Evolutionary conservation across 1,140 invertebrate genomes (phyloP), one percentile per base, ranked within the genome.

Genomic region (Drosophila sucinea): DNA sequence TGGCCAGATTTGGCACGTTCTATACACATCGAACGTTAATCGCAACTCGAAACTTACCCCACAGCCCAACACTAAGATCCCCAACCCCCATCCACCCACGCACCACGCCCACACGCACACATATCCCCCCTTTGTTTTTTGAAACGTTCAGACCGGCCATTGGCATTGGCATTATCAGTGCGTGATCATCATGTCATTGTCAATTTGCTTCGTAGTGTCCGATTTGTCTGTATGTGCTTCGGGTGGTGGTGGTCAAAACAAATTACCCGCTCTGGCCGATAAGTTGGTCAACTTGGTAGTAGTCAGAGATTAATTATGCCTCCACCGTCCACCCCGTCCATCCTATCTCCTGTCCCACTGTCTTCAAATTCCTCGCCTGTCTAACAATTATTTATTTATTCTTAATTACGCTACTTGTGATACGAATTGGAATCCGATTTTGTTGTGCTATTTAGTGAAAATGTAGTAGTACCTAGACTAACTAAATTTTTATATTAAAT

Each of bases 131-230:
- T 30, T 23, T 25, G 5, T 41, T 4, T n/a, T 2, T 41, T 47
- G 0, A 8, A 17, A 30, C 30, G 30, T 4, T 4, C 40, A 2
- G 40, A n/a, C 44, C 4, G 57, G 56, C 57, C 63, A 58, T 68
- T 61, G 62, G 55, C 63, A 57, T 70, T 63, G 65, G 33, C 83
- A 82, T 65, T 82, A 86, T 86, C 83, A 82, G 70, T 77, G 76
- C 76, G 57, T 71, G 83, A 87, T 86, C 83, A 70, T 79, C 76
- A 61, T 69, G 63, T 71, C 72, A 66, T 84, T 79, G 68, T 76
- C 67, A 86, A 82, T 81, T 75, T 54, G 68, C 70, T 74, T 70
- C 57, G 64, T 81, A 65, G 67, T 65, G 67, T 60, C 68, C 64
- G 60, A 57, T 33, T 30, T 32, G 30, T 55, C n/a, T 35, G n/a